Conservation (phyloP, 2,888 invertebrate species). For the Eupithecia centaureata region DNA sequence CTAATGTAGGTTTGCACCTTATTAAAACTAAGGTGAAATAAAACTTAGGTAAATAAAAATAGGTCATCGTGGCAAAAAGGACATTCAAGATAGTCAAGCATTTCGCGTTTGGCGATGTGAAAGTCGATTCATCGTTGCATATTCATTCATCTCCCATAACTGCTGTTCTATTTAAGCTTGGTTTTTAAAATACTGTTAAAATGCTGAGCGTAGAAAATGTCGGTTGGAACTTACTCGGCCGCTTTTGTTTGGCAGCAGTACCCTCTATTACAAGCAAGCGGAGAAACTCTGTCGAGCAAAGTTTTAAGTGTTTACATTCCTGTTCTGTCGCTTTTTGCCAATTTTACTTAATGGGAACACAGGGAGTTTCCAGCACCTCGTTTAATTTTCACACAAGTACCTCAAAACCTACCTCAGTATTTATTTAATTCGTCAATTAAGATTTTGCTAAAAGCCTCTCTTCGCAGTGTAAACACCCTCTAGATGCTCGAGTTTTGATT, state of each 20-base stretch:
- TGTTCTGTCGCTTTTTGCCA: slow-evolving; percentile 81
- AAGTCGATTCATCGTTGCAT: slow-evolving; percentile 67
- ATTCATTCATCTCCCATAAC: slow-evolving; percentile 70
- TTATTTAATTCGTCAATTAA: slow-evolving; percentile 67
- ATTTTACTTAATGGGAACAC: slow-evolving; percentile 77
- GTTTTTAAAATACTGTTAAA: slow-evolving; percentile 70
- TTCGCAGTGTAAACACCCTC: slow-evolving; percentile 47
- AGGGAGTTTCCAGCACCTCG: slow-evolving; percentile 70
- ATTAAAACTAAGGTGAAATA: slow-evolving; percentile 20
- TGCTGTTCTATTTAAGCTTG: slow-evolving; percentile 63
- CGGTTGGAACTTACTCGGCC: slow-evolving; percentile 67
- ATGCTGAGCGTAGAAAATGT: slow-evolving; percentile 71
- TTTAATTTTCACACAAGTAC: slow-evolving; percentile 69
- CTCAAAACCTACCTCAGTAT: slow-evolving; percentile 66
- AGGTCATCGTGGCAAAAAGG: slow-evolving; percentile 34
- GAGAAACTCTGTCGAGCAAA: slow-evolving; percentile 69
- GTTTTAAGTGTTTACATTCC: slow-evolving; percentile 83
- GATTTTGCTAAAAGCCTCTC: slow-evolving; percentile 53
- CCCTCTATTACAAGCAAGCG: slow-evolving; percentile 69
- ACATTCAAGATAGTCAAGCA: slow-evolving; percentile 1
- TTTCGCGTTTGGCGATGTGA: slow-evolving; percentile 36
- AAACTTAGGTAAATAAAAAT: slow-evolving; percentile 41
- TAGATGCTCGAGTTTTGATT: slow-evolving; percentile 14
- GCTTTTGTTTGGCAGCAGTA: slow-evolving; percentile 77
- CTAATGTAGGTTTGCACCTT: not conserved